phyloP scores from a whole-genome alignment of 2,888 invertebrate species.

The Coelogynopora nodosa region DNA sequence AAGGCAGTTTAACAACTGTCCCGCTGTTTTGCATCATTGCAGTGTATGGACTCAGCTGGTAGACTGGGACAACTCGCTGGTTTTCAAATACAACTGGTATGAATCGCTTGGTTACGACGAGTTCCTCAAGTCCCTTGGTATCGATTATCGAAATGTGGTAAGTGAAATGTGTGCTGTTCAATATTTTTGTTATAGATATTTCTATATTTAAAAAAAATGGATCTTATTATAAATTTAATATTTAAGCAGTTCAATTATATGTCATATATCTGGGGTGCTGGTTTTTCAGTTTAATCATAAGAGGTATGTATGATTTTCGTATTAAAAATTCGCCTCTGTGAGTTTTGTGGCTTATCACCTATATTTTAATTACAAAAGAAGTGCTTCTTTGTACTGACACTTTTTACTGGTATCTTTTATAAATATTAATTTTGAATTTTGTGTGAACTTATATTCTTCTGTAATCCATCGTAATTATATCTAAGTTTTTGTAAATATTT shows the following conservation, averaged over 20 bases:
- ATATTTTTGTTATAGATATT: too few species aligned
- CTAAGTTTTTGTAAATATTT: too few species aligned
- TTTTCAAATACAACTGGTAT: not conserved
- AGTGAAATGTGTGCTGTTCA: too few species aligned
- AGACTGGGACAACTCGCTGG: slow-evolving; percentile 23
- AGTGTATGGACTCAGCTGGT: slow-evolving; percentile 2
- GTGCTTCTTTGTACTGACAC: not conserved
- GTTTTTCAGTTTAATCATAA: not conserved
- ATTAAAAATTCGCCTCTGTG: not conserved
- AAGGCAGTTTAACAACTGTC: too few species aligned
- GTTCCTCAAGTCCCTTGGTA: slow-evolving; percentile 24
- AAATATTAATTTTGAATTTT: not conserved
- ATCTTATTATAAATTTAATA: too few species aligned
- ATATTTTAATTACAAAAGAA: not conserved
- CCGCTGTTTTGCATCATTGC: too few species aligned
- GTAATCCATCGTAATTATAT: too few species aligned
- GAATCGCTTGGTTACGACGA: not conserved
- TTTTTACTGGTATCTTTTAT: too few species aligned
- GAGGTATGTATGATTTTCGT: not conserved
- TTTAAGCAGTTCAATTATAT: not conserved
- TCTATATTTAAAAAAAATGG: too few species aligned
- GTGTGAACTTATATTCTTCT: not conserved
- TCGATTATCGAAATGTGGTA: slow-evolving; percentile 34
- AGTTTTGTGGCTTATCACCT: not conserved
- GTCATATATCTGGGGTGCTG: not conserved